phyloP scores from a whole-genome alignment of 2,888 invertebrate genomes.

The Junonia oenone region DNA sequence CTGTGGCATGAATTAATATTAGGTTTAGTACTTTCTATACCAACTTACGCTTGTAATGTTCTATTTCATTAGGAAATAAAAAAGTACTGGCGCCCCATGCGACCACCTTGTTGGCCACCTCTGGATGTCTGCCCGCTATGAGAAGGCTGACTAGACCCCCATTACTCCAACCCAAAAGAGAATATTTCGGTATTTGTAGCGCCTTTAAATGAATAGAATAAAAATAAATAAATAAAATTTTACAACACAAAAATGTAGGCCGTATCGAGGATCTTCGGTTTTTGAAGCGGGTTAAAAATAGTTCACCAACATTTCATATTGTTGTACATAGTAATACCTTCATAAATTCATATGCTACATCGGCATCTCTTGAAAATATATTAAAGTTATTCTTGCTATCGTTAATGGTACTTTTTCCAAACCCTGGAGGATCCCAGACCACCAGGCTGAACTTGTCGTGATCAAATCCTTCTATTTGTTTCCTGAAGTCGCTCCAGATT shows the following conservation, averaged over 20 bases:
- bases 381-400: background rate
- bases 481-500: constrained; percentile 34
- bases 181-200: constrained; percentile 83
- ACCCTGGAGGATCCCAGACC: constrained; percentile 83
- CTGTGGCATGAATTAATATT: background rate
- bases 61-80: constrained; percentile 83
- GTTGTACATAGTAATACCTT: constrained; percentile 6
- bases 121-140: constrained; percentile 85
- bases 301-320: background rate
- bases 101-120: constrained; percentile 84
- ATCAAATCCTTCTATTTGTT: constrained; percentile 81
- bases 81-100: constrained; percentile 90
- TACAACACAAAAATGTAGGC: background rate
- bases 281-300: too few species aligned
- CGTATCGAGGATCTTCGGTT: too few species aligned
- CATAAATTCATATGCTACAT: constrained; percentile 16
- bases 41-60: constrained; percentile 80
- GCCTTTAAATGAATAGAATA: too few species aligned
- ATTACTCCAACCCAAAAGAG: constrained; percentile 93
- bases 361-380: constrained; percentile 5
- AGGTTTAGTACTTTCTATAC: background rate
- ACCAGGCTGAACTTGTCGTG: constrained; percentile 72
- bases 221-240: too few species aligned
- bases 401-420: constrained; percentile 84
- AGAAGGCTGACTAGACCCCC: constrained; percentile 90